These are phyloP conservation scores for Pipra filicauda DNA, from an alignment of 2,113 vertebrate species.

Conservation along the genomic window DNA sequence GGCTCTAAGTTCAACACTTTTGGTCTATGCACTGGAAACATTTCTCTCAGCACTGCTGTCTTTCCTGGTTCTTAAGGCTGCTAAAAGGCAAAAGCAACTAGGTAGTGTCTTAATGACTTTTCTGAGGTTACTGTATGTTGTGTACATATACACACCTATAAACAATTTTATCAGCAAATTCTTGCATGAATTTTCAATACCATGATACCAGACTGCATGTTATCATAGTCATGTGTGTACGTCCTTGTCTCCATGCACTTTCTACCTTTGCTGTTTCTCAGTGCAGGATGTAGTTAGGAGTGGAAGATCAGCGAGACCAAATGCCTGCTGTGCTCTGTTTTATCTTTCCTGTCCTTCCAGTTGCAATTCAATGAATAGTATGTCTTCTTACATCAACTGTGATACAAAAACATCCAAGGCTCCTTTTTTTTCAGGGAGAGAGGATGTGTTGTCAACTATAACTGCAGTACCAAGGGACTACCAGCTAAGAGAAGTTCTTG, in stretches of 20 bases:
- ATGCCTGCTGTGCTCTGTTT: not conserved
- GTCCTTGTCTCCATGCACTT: not conserved
- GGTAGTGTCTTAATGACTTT: not conserved
- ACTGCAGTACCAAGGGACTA: not conserved
- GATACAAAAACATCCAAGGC: not conserved
- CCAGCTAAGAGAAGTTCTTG: not conserved
- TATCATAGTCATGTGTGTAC: fast-evolving
- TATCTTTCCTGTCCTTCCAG: not conserved
- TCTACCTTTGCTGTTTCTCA: not conserved
- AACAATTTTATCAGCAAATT: not conserved
- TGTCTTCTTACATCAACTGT: not conserved
- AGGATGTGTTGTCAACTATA: not conserved
- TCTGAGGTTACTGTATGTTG: not conserved
- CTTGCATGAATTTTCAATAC: not conserved
- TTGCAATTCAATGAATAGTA: not conserved
- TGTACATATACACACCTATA: not conserved
- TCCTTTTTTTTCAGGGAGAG: not conserved
- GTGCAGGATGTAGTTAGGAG: not conserved
- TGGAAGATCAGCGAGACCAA: not conserved
- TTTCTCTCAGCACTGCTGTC: not conserved
- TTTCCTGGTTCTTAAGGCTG: not conserved
- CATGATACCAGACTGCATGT: not conserved
- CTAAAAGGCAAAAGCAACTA: not conserved
- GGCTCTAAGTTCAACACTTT: not conserved
- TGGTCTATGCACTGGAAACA: not conserved